These are phyloP conservation scores for Criorhina ranunculi DNA, from an alignment of 2,888 invertebrate species.

Conservation along the genomic window DNA sequence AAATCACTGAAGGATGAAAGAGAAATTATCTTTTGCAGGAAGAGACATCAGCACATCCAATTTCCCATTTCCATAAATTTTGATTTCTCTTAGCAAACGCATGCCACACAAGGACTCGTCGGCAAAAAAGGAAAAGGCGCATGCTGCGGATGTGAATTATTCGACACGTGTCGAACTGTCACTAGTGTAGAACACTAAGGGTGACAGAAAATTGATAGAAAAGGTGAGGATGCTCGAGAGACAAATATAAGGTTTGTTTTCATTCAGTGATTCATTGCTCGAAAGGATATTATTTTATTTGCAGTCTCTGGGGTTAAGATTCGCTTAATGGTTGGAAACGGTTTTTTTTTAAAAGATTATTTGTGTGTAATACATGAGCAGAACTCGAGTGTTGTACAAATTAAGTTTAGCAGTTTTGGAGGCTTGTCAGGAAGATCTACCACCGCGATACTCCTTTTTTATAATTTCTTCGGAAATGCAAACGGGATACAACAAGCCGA, in stretches of 20 bases:
- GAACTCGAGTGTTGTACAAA: no score
- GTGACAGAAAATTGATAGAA: constrained; percentile 44
- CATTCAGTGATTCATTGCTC: constrained; percentile 5
- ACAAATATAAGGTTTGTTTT: constrained; percentile 35
- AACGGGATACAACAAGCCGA: no score
- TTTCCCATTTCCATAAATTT: constrained; percentile 73
- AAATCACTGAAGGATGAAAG: constrained; percentile 58
- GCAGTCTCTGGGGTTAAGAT: neutral
- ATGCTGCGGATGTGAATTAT: constrained; percentile 61
- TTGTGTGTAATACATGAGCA: no score
- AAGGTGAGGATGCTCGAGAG: constrained; percentile 46
- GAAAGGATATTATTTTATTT: constrained; percentile 30
- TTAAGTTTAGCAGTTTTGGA: no score
- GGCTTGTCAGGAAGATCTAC: no score
- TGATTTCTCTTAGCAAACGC: constrained; percentile 51
- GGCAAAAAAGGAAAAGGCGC: neutral
- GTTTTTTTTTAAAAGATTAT: neutral
- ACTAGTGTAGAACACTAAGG: constrained; percentile 42
- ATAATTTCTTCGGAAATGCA: no score
- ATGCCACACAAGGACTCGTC: constrained; percentile 28
- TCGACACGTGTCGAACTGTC: constrained; percentile 65
- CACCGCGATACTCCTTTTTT: no score
- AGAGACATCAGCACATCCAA: constrained; percentile 69
- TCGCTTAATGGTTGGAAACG: neutral
- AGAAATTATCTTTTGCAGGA: constrained; percentile 66